Conservation (phyloP, 2,888 invertebrate species). For the Amblyjoppa proteus region DNA sequence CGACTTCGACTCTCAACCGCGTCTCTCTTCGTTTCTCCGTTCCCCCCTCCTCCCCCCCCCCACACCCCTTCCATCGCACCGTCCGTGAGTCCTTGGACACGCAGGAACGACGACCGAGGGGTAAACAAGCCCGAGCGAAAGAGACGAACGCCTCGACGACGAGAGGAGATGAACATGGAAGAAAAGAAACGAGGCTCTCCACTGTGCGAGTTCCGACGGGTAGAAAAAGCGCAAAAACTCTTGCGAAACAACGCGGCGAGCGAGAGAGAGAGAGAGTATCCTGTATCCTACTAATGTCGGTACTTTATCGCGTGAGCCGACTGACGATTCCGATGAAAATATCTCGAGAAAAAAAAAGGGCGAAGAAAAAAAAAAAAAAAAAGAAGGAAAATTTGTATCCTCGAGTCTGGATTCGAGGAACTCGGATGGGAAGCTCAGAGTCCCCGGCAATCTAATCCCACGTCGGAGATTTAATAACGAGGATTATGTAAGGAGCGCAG, state of each 20-base stretch:
- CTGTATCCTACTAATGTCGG: constrained; percentile 56
- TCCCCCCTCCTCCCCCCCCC: constrained; percentile 10
- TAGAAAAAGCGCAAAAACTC: constrained; percentile 27
- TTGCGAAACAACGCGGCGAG: constrained; percentile 61
- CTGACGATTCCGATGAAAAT: constrained; percentile 64
- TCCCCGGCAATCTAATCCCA: constrained; percentile 36
- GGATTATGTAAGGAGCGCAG: constrained; percentile 26
- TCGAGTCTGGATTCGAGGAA: constrained; percentile 47
- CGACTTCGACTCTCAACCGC: constrained; percentile 45
- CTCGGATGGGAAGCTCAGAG: constrained; percentile 25
- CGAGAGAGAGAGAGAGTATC: constrained; percentile 41
- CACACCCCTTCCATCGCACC: constrained; percentile 6
- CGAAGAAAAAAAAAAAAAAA: not conserved
- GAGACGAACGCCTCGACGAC: not conserved
- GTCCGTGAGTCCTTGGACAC: constrained; percentile 63
- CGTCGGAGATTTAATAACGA: not conserved
- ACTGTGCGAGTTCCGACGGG: constrained; percentile 2
- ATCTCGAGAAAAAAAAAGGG: constrained; percentile 40
- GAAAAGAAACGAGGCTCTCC: constrained; percentile 20
- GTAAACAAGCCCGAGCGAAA: constrained; percentile 13
- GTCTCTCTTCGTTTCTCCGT: constrained; percentile 12
- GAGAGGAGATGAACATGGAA: not conserved
- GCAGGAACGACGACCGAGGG: constrained; percentile 51
- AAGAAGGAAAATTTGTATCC: constrained; percentile 24
- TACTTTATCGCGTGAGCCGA: constrained; percentile 63